Evolutionary conservation across 2,888 invertebrate species (phyloP).

Genomic region (Dasysyrphus tricinctus): DNA sequence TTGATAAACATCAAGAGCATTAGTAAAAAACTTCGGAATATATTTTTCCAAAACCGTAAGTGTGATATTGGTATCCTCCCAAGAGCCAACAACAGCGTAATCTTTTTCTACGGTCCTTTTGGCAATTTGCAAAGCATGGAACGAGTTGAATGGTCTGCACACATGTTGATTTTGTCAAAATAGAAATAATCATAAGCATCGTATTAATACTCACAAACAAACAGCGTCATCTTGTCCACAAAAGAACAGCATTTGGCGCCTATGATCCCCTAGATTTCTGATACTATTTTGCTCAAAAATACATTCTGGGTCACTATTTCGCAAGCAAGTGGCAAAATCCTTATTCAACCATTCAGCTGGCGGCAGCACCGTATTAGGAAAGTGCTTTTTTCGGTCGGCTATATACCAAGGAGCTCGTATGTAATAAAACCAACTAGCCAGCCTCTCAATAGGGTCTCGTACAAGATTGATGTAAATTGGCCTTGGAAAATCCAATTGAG

Average conservation of each 20-base stretch:
- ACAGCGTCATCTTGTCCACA: constrained; percentile 89
- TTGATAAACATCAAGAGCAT: constrained; percentile 84
- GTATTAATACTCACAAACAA: constrained; percentile 73
- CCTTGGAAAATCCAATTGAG: constrained; percentile 89
- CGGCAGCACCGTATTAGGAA: constrained; percentile 79
- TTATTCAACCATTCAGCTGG: constrained; percentile 80
- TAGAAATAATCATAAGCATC: neutral
- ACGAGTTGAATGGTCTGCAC: constrained; percentile 90
- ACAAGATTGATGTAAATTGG: constrained; percentile 94
- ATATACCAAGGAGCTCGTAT: constrained; percentile 95
- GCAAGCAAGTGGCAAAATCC: constrained; percentile 92
- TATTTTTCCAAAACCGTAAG: constrained; percentile 91
- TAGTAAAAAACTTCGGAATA: constrained; percentile 90
- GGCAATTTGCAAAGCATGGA: constrained; percentile 91
- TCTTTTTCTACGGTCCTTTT: constrained; percentile 91
- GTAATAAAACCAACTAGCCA: constrained; percentile 95
- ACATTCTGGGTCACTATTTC: constrained; percentile 91
- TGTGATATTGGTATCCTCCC: constrained; percentile 92
- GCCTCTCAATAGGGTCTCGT: constrained; percentile 92
- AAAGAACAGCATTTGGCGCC: constrained; percentile 92
- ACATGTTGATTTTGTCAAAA: constrained; percentile 9
- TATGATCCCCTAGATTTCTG: constrained; percentile 92
- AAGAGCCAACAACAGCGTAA: constrained; percentile 92
- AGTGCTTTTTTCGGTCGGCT: constrained; percentile 86
- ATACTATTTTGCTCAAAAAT: constrained; percentile 90